Evolutionary conservation across 2,888 invertebrate species (phyloP).

Genomic region (Sminthurinus aureus): DNA sequence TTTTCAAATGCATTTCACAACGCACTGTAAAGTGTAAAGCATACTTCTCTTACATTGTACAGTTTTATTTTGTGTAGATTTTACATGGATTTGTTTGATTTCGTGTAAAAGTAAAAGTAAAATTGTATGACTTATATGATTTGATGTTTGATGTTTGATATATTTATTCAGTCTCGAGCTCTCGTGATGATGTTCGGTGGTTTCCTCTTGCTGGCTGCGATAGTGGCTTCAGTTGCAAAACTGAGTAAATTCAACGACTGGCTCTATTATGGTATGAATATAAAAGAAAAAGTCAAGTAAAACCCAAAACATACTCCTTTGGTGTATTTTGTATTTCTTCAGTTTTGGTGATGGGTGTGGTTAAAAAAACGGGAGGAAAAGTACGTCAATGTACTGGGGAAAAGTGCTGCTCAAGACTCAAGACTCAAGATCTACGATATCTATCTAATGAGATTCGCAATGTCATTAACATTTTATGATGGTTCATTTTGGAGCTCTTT

Average conservation of each 20-base stretch:
- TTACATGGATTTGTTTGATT: too few species aligned
- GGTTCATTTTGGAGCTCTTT: too few species aligned
- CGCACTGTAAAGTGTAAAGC: too few species aligned
- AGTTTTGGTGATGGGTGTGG: not conserved
- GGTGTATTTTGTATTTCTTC: not conserved
- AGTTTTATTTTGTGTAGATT: not conserved
- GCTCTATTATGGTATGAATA: conserved; percentile 52
- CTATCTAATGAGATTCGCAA: too few species aligned
- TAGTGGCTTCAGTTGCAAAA: conserved; percentile 38
- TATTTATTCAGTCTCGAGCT: conserved; percentile 45
- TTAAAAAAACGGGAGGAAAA: not conserved
- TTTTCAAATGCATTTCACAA: not conserved
- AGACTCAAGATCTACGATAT: too few species aligned
- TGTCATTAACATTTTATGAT: too few species aligned
- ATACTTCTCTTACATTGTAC: not conserved
- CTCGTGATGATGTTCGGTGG: conserved; percentile 56
- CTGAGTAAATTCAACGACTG: conserved; percentile 49
- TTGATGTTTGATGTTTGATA: too few species aligned
- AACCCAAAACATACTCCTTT: not conserved
- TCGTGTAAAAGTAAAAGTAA: not conserved
- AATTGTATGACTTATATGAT: not conserved
- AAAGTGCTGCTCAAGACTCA: too few species aligned
- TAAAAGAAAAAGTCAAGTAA: too few species aligned
- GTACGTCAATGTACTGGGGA: too few species aligned
- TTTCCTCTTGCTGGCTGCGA: conserved; percentile 44